These are phyloP conservation scores for Tetheella fluctuosa DNA, from an alignment of 2,888 invertebrate species.

Conservation along the genomic window DNA sequence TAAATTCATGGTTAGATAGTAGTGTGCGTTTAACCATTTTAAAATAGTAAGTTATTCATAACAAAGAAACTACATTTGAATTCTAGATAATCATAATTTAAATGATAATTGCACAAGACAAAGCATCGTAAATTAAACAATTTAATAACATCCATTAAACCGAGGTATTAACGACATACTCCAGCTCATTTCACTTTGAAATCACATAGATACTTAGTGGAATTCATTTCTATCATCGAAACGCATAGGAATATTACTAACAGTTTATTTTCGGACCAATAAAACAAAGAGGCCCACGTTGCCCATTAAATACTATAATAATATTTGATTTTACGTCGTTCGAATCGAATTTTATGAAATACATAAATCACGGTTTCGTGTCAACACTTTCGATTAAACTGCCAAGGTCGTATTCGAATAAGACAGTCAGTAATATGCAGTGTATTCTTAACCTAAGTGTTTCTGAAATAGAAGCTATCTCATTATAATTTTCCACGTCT, in stretches of 20 bases:
- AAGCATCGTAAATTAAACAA: conserved; percentile 22
- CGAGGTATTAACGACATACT: conserved; percentile 12
- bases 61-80: conserved; percentile 11
- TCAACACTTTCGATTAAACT: conserved; percentile 81
- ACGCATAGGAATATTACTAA: conserved; percentile 38
- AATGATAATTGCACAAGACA: conserved; percentile 17
- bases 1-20: too few relatives aligned
- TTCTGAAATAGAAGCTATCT: conserved; percentile 72
- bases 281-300: conserved; percentile 65
- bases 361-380: conserved; percentile 72
- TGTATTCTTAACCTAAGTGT: conserved; percentile 76
- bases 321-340: conserved; percentile 72
- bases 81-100: conserved; percentile 16
- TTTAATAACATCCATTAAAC: conserved; percentile 12
- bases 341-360: conserved; percentile 66
- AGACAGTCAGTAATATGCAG: conserved; percentile 53
- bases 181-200: conserved; percentile 19
- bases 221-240: conserved; percentile 44
- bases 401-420: conserved; percentile 65
- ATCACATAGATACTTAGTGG: conserved; percentile 33
- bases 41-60: neutral
- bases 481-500: conserved; percentile 77
- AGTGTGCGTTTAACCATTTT: neutral
- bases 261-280: conserved; percentile 60
- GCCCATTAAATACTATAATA: conserved; percentile 64